phyloP scores from a whole-genome alignment of 2,797 vertebrate genomes.

The Enoplosus armatus region DNA sequence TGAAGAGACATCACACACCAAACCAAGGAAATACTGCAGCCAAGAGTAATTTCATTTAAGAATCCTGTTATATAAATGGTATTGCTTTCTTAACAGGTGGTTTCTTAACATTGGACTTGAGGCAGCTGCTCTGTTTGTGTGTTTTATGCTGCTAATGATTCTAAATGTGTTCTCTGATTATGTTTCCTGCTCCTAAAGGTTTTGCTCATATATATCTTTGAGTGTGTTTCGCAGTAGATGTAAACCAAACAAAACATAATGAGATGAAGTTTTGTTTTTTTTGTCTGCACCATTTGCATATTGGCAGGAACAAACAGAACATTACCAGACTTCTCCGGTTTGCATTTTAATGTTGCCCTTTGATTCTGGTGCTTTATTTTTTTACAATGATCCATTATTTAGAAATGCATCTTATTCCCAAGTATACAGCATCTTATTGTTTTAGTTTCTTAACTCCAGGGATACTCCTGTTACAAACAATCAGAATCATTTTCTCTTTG shows the following conservation, averaged over 20 bases:
- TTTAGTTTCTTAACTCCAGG: conserved; percentile 18
- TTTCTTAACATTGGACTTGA: conserved; percentile 43
- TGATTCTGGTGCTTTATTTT: conserved; percentile 48
- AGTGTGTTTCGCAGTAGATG: conserved; percentile 54
- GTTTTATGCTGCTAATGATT: conserved; percentile 68
- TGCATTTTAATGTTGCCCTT: conserved; percentile 75
- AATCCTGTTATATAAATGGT: conserved; percentile 25
- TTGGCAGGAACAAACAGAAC: conserved; percentile 69
- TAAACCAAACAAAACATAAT: conserved; percentile 79
- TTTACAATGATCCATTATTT: conserved; percentile 37
- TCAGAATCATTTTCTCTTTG: conserved; percentile 9
- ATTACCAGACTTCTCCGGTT: conserved; percentile 55
- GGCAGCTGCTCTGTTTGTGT: conserved; percentile 63
- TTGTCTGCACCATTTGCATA: conserved; percentile 68
- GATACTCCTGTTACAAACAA: conserved; percentile 18
- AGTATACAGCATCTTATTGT: conserved; percentile 16
- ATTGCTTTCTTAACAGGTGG: conserved; percentile 60
- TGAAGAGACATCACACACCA: conserved; percentile 44
- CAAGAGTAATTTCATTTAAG: conserved; percentile 41
- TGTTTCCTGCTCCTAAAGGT: conserved; percentile 48
- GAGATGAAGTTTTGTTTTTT: conserved; percentile 62
- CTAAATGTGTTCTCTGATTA: conserved; percentile 66
- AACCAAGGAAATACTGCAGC: conserved; percentile 44
- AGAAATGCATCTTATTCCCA: conserved; percentile 30
- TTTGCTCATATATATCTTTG: conserved; percentile 42